These are phyloP conservation scores for Platorchestia sp. DNA, from an alignment of 1,140 invertebrate genomes.

Conservation along the genomic window DNA sequence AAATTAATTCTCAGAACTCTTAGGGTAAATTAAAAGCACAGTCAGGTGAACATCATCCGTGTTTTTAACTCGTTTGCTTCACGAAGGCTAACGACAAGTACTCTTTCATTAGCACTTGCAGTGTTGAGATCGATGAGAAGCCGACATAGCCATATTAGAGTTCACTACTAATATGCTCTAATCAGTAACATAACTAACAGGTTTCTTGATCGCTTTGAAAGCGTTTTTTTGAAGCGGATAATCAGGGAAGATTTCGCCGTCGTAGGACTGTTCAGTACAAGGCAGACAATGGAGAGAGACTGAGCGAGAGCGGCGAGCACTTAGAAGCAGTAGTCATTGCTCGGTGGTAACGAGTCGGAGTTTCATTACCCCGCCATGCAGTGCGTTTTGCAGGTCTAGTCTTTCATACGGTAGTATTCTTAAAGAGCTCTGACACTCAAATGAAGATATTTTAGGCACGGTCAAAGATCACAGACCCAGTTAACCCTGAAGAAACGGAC, in stretches of 20 bases:
- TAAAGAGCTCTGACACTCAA: neutral
- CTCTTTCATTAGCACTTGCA: neutral
- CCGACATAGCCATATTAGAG: neutral
- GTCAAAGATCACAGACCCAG: conserved; percentile 28
- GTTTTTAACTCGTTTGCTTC: neutral
- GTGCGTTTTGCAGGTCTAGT: neutral
- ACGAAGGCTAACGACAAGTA: neutral
- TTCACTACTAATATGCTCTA: neutral
- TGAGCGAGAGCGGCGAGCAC: neutral
- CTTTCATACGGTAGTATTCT: neutral
- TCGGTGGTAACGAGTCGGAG: neutral
- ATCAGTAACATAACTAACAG: neutral
- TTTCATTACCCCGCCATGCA: neutral
- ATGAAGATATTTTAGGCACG: conserved; percentile 12
- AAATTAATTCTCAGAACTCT: neutral
- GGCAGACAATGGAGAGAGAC: neutral
- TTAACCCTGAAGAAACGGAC: neutral
- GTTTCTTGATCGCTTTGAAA: neutral
- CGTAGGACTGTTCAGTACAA: neutral
- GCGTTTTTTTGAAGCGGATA: neutral
- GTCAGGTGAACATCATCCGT: neutral
- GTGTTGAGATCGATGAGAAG: neutral
- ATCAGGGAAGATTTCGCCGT: neutral
- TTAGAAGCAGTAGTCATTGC: neutral
- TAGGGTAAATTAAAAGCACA: neutral